Conservation (phyloP, 2,797 vertebrate genomes). For the Odontamblyopus rebecca region DNA sequence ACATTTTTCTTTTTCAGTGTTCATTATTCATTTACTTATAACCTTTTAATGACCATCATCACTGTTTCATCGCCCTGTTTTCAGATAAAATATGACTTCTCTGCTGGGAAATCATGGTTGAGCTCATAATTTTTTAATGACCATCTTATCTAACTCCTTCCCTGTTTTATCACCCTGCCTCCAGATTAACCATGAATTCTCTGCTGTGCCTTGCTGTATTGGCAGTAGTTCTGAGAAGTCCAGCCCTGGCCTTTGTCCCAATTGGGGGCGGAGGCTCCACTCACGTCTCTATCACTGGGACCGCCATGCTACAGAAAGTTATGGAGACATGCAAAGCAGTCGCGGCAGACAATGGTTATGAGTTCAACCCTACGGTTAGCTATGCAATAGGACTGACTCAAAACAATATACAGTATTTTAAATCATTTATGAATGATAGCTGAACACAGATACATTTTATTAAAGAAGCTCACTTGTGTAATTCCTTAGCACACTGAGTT, state of each 20-base stretch:
- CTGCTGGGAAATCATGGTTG: constrained; percentile 3
- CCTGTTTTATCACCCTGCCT: neutral
- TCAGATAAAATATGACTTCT: constrained; percentile 41
- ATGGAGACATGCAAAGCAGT: constrained; percentile 63
- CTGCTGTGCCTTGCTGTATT: constrained; percentile 35
- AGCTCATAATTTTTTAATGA: neutral
- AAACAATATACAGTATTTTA: neutral
- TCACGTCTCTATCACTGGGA: constrained; percentile 70
- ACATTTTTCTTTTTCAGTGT: neutral
- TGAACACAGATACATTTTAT: neutral
- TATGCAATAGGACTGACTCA: neutral
- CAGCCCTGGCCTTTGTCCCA: constrained; percentile 59
- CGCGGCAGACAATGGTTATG: constrained; percentile 50
- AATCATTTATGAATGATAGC: neutral
- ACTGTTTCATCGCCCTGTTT: neutral
- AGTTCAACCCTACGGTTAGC: constrained; percentile 72
- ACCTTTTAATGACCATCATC: neutral
- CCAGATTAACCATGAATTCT: constrained; percentile 41
- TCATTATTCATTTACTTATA: neutral
- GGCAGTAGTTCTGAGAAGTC: constrained; percentile 21
- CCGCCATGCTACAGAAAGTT: constrained; percentile 64
- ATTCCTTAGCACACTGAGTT: neutral
- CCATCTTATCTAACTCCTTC: neutral
- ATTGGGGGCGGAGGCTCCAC: constrained; percentile 43
- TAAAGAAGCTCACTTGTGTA: neutral